These are phyloP conservation scores for Cyphomyrus plagiostoma DNA, from an alignment of 2,113 vertebrate genomes.

Conservation along the genomic window DNA sequence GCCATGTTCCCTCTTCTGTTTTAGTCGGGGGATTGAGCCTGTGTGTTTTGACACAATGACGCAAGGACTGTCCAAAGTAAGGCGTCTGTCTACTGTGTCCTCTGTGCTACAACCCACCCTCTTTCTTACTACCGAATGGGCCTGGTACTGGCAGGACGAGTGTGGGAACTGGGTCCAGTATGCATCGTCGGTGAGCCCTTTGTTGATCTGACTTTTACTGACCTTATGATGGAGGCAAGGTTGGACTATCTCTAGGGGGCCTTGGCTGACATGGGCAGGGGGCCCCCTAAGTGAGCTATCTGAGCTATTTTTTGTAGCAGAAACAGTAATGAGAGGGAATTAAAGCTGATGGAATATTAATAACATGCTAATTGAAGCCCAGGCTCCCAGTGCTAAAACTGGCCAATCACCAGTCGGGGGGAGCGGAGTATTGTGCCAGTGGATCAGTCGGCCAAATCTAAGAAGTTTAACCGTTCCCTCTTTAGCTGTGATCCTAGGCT, in stretches of 20 bases:
- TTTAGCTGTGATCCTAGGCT: neutral
- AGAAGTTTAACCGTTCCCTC: neutral
- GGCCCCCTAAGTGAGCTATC: neutral
- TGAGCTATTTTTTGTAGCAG: neutral
- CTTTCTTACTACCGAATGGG: slow-evolving; percentile 40
- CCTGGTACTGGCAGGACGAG: slow-evolving; percentile 44
- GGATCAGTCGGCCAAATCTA: neutral
- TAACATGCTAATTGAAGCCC: neutral
- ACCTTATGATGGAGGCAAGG: neutral
- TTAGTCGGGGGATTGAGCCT: slow-evolving; percentile 21
- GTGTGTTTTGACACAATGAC: slow-evolving; percentile 39
- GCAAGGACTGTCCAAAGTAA: slow-evolving; percentile 21
- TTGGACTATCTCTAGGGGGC: neutral
- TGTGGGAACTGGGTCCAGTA: slow-evolving; percentile 36
- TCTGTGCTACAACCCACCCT: slow-evolving; percentile 34
- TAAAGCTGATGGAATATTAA: neutral
- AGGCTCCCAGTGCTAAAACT: neutral
- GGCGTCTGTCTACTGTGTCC: slow-evolving; percentile 41
- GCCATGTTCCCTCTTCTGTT: neutral
- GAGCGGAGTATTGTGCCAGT: neutral
- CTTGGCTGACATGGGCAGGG: neutral
- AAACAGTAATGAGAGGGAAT: neutral
- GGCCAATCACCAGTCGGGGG: neutral
- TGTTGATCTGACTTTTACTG: neutral
- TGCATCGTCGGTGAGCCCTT: slow-evolving; percentile 23